Percentiles rank a stretch among this genome's conserved stretches.
Conservation (phyloP, 2,888 invertebrate genomes). For the Pachycephus smyrnensis region DNA sequence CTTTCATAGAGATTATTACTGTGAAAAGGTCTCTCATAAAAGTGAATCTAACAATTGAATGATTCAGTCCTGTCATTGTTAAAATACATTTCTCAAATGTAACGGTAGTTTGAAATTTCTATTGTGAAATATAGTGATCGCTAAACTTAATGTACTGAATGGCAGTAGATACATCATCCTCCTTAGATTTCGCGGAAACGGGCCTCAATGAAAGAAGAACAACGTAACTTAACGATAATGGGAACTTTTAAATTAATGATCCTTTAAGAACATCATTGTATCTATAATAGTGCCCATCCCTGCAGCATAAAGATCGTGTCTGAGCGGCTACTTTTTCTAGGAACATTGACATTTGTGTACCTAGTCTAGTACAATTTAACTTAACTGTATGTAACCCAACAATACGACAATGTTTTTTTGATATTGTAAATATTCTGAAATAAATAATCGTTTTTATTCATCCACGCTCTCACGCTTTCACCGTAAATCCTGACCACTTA, state of each 20-base stretch:
- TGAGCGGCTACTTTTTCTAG: slow-evolving; percentile 21
- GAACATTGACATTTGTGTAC: slow-evolving; percentile 45
- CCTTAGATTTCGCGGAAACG: background rate
- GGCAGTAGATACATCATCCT: background rate
- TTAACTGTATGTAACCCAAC: slow-evolving; percentile 51
- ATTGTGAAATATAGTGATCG: slow-evolving; percentile 4
- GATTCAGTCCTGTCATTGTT: background rate
- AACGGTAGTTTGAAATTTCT: background rate
- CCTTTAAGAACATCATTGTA: background rate
- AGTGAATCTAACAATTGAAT: background rate
- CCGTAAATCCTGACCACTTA: background rate
- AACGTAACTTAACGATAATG: slow-evolving; percentile 4
- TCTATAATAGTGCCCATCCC: background rate
- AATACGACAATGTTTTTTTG: slow-evolving; percentile 46
- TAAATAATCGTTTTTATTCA: slow-evolving; percentile 66
- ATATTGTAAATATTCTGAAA: slow-evolving; percentile 65
- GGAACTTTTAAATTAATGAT: slow-evolving; percentile 4
- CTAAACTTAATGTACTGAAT: slow-evolving; percentile 3
- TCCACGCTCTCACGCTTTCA: background rate
- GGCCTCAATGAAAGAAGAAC: background rate
- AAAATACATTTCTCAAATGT: slow-evolving; percentile 1
- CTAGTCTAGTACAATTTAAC: slow-evolving; percentile 49
- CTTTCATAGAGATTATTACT: background rate
- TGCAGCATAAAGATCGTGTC: background rate
- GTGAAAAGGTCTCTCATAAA: background rate